phyloP scores from a whole-genome alignment of 1,140 invertebrate species.

The Trichogramma pretiosum region DNA sequence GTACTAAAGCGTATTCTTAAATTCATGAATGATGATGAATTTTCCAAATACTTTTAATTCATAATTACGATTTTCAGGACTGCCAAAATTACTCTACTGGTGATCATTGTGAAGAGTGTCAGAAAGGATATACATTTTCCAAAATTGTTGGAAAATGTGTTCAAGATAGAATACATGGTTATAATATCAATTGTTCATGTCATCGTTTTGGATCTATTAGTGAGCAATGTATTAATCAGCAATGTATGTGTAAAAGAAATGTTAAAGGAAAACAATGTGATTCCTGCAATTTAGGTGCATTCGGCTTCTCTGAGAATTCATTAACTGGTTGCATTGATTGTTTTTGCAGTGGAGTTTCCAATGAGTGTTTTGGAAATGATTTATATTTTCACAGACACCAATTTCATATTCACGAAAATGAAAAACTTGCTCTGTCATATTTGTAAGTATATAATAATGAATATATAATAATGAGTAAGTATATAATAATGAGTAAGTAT shows the following conservation, averaged over 20 bases:
- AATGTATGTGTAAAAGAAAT: conserved; percentile 63
- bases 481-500: no score
- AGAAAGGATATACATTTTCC: conserved; percentile 62
- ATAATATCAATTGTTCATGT: conserved; percentile 46
- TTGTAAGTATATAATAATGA: no score
- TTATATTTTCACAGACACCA: conserved; percentile 62
- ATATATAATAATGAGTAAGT: no score
- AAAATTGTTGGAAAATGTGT: conserved; percentile 46
- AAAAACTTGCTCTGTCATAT: no score
- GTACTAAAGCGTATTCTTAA: no score
- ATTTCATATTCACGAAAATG: no score
- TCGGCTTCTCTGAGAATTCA: conserved; percentile 66
- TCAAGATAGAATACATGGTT: conserved; percentile 16
- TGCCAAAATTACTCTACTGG: conserved; percentile 82
- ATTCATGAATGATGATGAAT: no score
- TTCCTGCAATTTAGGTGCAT: conserved; percentile 72
- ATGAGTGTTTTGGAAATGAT: conserved; percentile 60
- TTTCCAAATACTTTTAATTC: conserved; percentile 29
- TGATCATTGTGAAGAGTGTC: conserved; percentile 75
- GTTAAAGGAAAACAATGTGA: conserved; percentile 72
- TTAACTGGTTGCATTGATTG: conserved; percentile 79
- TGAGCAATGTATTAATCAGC: conserved; percentile 43
- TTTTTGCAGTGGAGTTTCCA: conserved; percentile 83
- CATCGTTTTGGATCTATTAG: conserved; percentile 52
- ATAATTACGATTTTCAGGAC: conserved; percentile 48